phyloP scores from a whole-genome alignment of 2,113 vertebrate species.

The Oryzias celebensis region DNA sequence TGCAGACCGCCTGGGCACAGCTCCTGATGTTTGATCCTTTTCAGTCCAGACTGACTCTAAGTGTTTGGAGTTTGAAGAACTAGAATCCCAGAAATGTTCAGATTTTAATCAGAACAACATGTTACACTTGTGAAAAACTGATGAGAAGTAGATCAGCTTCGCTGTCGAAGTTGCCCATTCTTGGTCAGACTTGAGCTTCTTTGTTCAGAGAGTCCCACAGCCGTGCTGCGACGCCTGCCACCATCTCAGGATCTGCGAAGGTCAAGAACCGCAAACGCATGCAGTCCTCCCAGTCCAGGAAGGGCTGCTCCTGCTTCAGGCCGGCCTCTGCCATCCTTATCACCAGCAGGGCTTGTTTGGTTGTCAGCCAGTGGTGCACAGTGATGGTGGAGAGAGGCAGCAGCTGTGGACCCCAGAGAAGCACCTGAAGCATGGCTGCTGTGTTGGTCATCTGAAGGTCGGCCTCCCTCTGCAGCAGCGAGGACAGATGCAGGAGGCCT shows the following conservation, averaged over 20 bases:
- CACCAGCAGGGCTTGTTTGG: conserved; percentile 77
- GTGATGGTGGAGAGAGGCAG: conserved; percentile 11
- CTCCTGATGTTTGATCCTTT: too few species aligned
- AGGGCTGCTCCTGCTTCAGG: conserved; percentile 9
- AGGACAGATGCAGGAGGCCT: conserved; percentile 65
- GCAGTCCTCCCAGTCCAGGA: conserved; percentile 76
- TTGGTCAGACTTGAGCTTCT: too few species aligned
- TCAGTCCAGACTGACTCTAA: too few species aligned
- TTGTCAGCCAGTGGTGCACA: conserved; percentile 54
- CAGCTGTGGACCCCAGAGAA: conserved; percentile 83
- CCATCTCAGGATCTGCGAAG: conserved; percentile 47
- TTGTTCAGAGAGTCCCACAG: conserved; percentile 37
- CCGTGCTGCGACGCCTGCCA: conserved; percentile 50
- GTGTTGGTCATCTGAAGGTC: conserved; percentile 47
- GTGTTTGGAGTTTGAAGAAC: too few species aligned
- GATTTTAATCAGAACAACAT: too few species aligned
- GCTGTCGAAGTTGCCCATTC: too few species aligned
- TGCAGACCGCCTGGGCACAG: too few species aligned
- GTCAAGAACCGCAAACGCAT: conserved; percentile 81
- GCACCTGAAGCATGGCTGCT: conserved; percentile 72
- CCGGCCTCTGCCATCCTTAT: conserved; percentile 77
- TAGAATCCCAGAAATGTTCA: too few species aligned
- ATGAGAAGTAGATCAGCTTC: too few species aligned
- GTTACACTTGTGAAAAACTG: too few species aligned
- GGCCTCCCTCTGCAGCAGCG: conserved; percentile 58